phyloP scores from a whole-genome alignment of 2,888 invertebrate species.

The Sepioteuthis lessoniana region DNA sequence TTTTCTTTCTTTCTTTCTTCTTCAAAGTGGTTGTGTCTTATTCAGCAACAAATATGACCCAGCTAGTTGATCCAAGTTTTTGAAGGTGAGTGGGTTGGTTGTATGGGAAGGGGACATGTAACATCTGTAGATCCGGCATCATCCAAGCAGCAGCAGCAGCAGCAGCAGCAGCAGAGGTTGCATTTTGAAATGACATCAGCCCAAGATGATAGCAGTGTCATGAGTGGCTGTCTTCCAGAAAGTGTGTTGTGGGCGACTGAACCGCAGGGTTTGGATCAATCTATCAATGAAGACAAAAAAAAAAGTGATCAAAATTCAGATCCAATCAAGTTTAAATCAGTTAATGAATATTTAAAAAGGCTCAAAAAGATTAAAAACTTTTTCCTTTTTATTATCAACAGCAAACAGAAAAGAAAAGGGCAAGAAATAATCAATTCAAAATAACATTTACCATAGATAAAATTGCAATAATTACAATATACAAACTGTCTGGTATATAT shows the following conservation, averaged over 20 bases:
- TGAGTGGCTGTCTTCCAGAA: slow-evolving; percentile 40
- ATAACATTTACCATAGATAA: no score
- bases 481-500: no score
- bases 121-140: not conserved
- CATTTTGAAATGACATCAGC: not conserved
- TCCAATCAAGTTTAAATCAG: no score
- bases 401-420: no score
- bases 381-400: no score
- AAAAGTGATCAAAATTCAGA: no score
- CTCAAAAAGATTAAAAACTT: no score
- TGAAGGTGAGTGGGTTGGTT: not conserved
- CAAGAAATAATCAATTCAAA: no score
- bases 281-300: not conserved
- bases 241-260: not conserved
- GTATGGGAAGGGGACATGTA: not conserved
- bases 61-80: not conserved
- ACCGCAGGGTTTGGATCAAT: slow-evolving; percentile 44
- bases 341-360: no score
- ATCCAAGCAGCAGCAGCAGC: not conserved
- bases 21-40: not conserved
- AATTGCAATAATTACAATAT: no score
- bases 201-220: slow-evolving; percentile 39
- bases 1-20: not conserved
- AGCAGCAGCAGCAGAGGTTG: not conserved
- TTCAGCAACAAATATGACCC: not conserved